Conservation (phyloP, 2,113 vertebrate genomes). For the Eudyptes chrysolophus region DNA sequence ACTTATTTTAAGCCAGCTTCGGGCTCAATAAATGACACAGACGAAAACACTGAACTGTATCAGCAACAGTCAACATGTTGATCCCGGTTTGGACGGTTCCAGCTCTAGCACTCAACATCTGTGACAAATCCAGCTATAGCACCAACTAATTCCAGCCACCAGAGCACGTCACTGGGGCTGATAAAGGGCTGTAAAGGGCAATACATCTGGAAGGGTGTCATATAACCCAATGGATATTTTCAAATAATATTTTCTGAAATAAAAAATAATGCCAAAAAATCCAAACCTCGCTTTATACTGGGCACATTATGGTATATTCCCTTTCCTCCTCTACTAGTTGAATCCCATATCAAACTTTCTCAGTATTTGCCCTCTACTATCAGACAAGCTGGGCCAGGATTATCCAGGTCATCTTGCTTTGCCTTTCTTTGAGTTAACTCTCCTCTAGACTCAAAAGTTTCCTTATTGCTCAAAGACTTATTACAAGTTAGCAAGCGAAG, state of each 20-base stretch:
- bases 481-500: not conserved
- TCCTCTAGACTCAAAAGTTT: not conserved
- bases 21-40: not conserved
- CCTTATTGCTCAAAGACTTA: not conserved
- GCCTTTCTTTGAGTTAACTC: not conserved
- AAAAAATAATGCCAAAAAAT: not conserved
- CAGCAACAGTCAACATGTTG: not conserved
- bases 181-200: not conserved
- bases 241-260: not conserved
- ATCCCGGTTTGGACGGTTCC: not conserved
- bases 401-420: not conserved
- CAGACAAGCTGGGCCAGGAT: not conserved
- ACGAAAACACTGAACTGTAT: not conserved
- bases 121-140: not conserved
- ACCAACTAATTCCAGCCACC: not conserved
- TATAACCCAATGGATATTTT: not conserved
- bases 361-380: not conserved
- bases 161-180: not conserved
- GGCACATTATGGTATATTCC: not conserved
- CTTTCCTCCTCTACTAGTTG: not conserved
- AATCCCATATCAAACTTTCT: not conserved
- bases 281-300: not conserved
- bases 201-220: not conserved
- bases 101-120: not conserved
- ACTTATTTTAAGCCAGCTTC: not conserved